Evolutionary conservation across 2,797 vertebrate species (phyloP).

Genomic region (Cyclopterus lumpus): DNA sequence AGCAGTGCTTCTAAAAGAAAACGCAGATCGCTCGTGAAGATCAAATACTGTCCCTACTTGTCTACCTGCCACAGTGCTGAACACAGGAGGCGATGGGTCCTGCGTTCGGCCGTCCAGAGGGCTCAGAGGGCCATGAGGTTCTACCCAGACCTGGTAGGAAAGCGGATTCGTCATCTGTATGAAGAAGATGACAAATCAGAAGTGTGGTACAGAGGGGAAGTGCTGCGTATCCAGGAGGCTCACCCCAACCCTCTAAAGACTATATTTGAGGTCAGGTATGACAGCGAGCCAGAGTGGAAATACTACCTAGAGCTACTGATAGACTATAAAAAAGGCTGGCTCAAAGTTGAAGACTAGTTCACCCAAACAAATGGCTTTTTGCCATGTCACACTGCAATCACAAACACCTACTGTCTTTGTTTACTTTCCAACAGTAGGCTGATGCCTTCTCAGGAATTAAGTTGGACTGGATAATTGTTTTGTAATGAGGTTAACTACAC

Average conservation of each 20-base stretch:
- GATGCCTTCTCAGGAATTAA: conserved; percentile 24
- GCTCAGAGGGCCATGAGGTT: conserved; percentile 63
- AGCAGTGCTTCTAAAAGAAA: conserved; percentile 62
- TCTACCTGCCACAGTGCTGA: conserved; percentile 73
- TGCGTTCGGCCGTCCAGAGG: conserved; percentile 77
- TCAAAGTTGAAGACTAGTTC: conserved; percentile 82
- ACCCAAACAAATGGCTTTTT: not conserved
- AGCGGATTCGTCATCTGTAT: conserved; percentile 86
- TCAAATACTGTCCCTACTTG: conserved; percentile 84
- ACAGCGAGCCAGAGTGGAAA: conserved; percentile 88
- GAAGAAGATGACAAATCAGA: conserved; percentile 88
- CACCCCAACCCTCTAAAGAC: conserved; percentile 86
- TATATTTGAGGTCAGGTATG: conserved; percentile 87
- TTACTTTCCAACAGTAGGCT: not conserved
- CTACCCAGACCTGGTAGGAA: conserved; percentile 86
- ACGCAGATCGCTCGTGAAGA: conserved; percentile 70
- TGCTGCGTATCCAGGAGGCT: conserved; percentile 82
- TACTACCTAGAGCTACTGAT: conserved; percentile 89
- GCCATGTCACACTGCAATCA: not conserved
- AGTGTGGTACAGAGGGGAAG: conserved; percentile 86
- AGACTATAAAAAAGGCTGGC: conserved; percentile 90
- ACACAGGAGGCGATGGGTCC: conserved; percentile 77
- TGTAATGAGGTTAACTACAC: not conserved
- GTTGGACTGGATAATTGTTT: conserved; percentile 1
- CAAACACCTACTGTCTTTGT: not conserved